Evolutionary conservation across 1,140 invertebrate species (phyloP).

Genomic region (Zaprionus davidi): DNA sequence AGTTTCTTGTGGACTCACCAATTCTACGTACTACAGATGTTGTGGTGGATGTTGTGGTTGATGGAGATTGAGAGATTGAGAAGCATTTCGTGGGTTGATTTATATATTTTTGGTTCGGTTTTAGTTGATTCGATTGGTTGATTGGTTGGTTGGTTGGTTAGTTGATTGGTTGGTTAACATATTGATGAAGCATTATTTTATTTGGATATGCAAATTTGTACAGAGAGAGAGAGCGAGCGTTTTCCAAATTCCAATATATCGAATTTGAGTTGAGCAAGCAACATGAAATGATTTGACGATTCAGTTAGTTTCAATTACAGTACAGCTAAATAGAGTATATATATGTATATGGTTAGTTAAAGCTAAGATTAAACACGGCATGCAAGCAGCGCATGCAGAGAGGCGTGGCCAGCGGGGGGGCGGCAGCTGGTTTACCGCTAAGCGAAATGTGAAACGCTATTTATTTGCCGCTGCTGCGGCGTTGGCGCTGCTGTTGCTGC

Average conservation of each 20-base stretch:
- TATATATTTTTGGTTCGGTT: conserved; percentile 14
- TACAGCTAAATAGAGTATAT: conserved; percentile 21
- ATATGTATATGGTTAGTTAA: conserved; percentile 13
- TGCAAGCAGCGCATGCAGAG: conserved; percentile 43
- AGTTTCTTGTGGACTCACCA: conserved; percentile 62
- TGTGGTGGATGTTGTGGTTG: conserved; percentile 1
- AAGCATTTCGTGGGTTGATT: conserved; percentile 57
- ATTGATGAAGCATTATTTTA: conserved; percentile 64
- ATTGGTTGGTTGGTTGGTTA: conserved; percentile 55
- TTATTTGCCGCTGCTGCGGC: conserved; percentile 62
- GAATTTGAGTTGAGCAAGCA: conserved; percentile 79
- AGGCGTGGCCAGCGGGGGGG: conserved; percentile 20
- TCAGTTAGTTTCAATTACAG: conserved; percentile 55
- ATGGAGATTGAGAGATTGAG: conserved; percentile 51
- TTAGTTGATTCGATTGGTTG: conserved; percentile 47
- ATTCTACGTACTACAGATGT: conserved; percentile 81
- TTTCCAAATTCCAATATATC: conserved; percentile 66
- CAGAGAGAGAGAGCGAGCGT: conserved; percentile 54
- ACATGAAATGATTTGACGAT: conserved; percentile 76
- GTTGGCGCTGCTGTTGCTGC: neutral
- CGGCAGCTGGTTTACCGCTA: conserved; percentile 50
- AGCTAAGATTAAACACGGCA: conserved; percentile 13
- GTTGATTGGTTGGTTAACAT: conserved; percentile 50
- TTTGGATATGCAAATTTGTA: conserved; percentile 73
- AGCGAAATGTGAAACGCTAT: conserved; percentile 80